These are phyloP conservation scores for Rhodophaea formosa DNA, from an alignment of 2,888 invertebrate genomes.

Conservation along the genomic window DNA sequence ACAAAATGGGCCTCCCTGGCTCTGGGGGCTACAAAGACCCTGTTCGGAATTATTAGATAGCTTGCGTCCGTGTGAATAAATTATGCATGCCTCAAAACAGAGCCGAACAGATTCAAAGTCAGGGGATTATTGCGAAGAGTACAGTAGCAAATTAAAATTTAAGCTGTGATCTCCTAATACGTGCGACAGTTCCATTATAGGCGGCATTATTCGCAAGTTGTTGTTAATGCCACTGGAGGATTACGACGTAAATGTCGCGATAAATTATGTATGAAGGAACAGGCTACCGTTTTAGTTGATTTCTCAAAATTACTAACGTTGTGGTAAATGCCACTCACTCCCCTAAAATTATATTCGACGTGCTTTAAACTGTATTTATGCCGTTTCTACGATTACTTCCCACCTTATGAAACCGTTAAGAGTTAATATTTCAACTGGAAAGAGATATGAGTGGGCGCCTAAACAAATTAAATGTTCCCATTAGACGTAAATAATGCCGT, in stretches of 20 bases:
- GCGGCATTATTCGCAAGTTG: background rate
- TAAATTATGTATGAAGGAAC: background rate
- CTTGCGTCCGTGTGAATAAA: background rate
- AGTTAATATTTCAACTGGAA: conserved; percentile 4
- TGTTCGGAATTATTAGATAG: background rate
- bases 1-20: conserved; percentile 2
- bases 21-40: background rate
- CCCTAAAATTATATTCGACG: background rate
- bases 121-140: background rate
- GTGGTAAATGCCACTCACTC: background rate
- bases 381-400: conserved; percentile 1
- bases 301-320: background rate
- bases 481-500: conserved; percentile 10
- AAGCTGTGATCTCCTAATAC: background rate
- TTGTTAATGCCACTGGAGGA: background rate
- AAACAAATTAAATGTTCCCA: conserved; percentile 13
- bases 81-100: background rate
- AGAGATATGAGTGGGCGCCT: conserved; percentile 8
- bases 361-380: background rate
- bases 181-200: background rate
- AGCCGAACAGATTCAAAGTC: background rate
- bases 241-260: background rate
- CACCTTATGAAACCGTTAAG: conserved; percentile 4
- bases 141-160: background rate
- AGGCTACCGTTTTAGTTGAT: background rate